These are phyloP conservation scores for Acomys russatus DNA, from an alignment of 2,797 vertebrate genomes.

Conservation along the genomic window DNA sequence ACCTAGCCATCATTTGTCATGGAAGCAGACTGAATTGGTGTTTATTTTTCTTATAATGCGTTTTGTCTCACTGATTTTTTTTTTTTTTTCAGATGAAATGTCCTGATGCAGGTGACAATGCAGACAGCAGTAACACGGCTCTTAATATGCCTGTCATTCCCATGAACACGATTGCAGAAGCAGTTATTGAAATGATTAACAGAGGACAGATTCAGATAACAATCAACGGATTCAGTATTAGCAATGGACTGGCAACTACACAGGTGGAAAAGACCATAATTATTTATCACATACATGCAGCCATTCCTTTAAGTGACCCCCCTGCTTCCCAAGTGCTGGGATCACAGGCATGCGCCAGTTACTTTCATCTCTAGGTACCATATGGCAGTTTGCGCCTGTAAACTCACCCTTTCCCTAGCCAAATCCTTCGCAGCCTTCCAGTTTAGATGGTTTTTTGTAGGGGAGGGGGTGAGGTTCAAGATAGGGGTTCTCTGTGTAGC, in stretches of 20 bases:
- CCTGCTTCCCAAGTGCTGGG: no score
- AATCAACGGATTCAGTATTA: constrained; percentile 98
- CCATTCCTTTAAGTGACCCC: constrained; percentile 26
- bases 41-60: constrained; percentile 44
- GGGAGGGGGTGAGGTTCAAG: no score
- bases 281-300: constrained; percentile 9
- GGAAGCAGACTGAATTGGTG: constrained; percentile 19
- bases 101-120: constrained; percentile 93
- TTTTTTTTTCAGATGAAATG: constrained; percentile 94
- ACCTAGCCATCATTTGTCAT: background rate
- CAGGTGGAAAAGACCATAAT: constrained; percentile 91
- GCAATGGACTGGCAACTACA: constrained; percentile 98
- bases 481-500: no score
- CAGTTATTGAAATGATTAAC: constrained; percentile 99
- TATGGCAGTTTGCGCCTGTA: constrained; percentile 38
- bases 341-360: no score
- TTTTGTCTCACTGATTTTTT: background rate
- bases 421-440: constrained; percentile 32
- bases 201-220: constrained; percentile 99
- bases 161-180: constrained; percentile 99
- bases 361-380: background rate
- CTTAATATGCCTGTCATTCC: constrained; percentile 99
- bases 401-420: constrained; percentile 36
- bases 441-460: background rate
- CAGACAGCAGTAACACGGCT: constrained; percentile 92